Evolutionary conservation across 2,888 invertebrate species (phyloP), one percentile per base, ranked within the genome.

Genomic region (Pantelozetes paolii): DNA sequence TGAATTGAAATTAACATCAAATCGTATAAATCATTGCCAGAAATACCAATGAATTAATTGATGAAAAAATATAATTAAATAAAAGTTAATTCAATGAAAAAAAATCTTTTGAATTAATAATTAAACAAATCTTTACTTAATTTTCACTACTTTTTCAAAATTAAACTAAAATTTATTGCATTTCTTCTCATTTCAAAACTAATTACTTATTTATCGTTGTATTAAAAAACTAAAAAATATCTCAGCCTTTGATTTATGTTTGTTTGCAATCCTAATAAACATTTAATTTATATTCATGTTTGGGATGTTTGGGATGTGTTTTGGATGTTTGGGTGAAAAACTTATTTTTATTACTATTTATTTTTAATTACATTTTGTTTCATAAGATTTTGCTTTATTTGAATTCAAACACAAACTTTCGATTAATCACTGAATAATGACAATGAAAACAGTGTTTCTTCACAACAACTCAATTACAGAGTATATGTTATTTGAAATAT

Each of bases 271-370:
- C 32, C 36, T n/a, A 64, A 36, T n/a, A 15, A 45, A 8, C 18
- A 36, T 64, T 64, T 36, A 64, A 64, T 64, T 64, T 64, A 64
- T 64, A 64, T 64, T 64, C 64, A 64, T 64, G 64, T 64, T 64
- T n/a, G n/a, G n/a, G n/a, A n/a, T n/a, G n/a, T n/a, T n/a, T n/a
- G n/a, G n/a, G n/a, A n/a, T n/a, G n/a, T n/a, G n/a, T n/a, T n/a
- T n/a, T n/a, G n/a, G n/a, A n/a, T n/a, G n/a, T n/a, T n/a, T 64
- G 64, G 40, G 40, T 59, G 20, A 64, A 64, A 64, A 64, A 36
- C n/a, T 30, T 59, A 13, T 64, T 64, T 36, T 64, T 30, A 13
- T 59, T 59, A 28, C 28, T 59, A 50, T 50, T 50, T 50, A 50
- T 50, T 36, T 64, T 64, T 64, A 64, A 64, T 64, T 64, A 64